Base-by-base conservation (phyloP, 2,888 invertebrate species). In the Noctuana brunneofusca region DNA sequence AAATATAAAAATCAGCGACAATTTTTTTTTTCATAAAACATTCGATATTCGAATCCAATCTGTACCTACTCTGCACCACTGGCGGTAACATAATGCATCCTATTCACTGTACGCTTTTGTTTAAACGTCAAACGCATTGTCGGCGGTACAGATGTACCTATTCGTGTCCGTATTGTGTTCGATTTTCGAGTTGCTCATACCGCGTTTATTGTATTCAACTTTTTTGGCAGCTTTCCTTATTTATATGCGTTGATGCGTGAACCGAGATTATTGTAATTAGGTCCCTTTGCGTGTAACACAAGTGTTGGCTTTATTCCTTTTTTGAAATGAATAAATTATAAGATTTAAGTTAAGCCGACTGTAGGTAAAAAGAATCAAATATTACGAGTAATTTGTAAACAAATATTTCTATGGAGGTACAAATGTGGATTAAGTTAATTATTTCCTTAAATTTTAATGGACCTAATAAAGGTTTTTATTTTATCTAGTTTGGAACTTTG, bases 61-160 rank as follows among this genome's bases (percentile, higher is more conserved):
- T 32, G 38, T 53, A 35, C 53, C 20, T 38, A 58, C 58, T 58
- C 27, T 32, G 38, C 54, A 35, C 53, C 49, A 53, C 46, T 43
- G 57, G 63, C 58, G 63, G 63, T 58, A 63, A 58, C 63, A 53
- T 58, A 57, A 58, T 54, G 57, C 57, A 63, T 53, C 53, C 57
- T 58, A 63, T 56, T 56, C 56, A 63, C 56, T 1, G 56, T 50
- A 41, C 56, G 56, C 50, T 49, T 63, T 63, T 63, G 63, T 63
- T 49, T 63, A 56, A 50, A 63, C 43, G 50, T 56, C 62, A 41
- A 49, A n/a, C 56, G 56, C 41, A 63, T 56, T 63, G 62, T 63
- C 62, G 56, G 49, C 27, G 49, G 62, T 35, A 63, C 62, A 63
- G 62, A 63, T 56, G 63, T 41, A 62, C 49, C 49, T 38, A 56